Conservation (phyloP, 2,797 vertebrate genomes). For the Chelmon rostratus region DNA sequence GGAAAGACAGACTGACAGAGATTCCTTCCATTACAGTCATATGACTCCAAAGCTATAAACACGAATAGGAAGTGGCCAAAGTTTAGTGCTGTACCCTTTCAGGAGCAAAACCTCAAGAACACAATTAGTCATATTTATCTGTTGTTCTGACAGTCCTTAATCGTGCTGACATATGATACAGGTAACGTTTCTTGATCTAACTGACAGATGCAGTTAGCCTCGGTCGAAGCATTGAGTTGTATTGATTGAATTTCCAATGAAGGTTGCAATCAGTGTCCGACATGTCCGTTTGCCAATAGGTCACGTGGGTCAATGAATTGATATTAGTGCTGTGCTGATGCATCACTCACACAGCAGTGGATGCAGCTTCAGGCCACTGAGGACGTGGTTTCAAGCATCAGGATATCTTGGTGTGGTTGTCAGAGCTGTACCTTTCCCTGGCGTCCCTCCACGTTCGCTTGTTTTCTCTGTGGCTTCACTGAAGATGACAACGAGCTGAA, state of each 20-base stretch:
- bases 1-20: no score
- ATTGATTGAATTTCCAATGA: conserved; percentile 20
- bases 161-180: not conserved
- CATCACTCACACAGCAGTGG: not conserved
- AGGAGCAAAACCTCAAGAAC: not conserved
- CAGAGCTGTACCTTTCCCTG: not conserved
- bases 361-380: not conserved
- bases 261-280: conserved; percentile 22
- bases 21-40: no score
- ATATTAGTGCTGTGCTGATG: not conserved
- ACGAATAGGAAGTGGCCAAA: no score
- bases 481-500: not conserved
- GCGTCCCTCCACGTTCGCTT: not conserved
- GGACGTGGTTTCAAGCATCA: not conserved
- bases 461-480: not conserved
- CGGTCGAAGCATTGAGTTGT: not conserved
- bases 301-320: conserved; percentile 15
- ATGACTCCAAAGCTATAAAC: not conserved
- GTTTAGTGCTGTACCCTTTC: not conserved
- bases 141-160: no score
- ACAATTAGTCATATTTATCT: not conserved
- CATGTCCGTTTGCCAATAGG: conserved; percentile 19
- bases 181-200: conserved; percentile 20
- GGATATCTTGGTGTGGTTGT: not conserved
- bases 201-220: not conserved